Evolutionary conservation across 1,140 invertebrate species (phyloP), one percentile per base, ranked within the genome.

Genomic region (Limonius californicus): DNA sequence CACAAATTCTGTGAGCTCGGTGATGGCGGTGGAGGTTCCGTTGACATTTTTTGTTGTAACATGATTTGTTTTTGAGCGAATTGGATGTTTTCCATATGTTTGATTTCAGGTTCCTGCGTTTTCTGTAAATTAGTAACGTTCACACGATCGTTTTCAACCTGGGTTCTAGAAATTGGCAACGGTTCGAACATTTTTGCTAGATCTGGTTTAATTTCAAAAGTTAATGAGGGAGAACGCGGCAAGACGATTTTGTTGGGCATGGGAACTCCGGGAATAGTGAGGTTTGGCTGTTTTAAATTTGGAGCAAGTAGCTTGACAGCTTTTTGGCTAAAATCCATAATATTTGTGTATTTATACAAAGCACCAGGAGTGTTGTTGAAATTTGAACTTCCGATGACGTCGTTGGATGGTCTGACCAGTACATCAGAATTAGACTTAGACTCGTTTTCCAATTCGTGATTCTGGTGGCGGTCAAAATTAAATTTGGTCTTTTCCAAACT

Each of bases 271-370:
- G 70, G 69, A 21, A 75, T 61, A 4, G 65, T 59, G 19, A 76
- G 59, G 21, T 63, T 70, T 1, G 73, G 73, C 39, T 76, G 74
- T 64, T 74, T 75, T 16, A 77, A 59, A 61, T 75, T 77, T 3
- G 76, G 76, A 8, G 74, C 67, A 14, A 76, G 57, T 43, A 72
- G 58, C 63, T 75, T 77, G 0, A 73, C 67, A 19, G 72, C 72
- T 30, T 75, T 76, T 32, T 77, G 73, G 59, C 74, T 74, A 54
- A 75, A 77, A 65, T 77, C 76, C 43, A 72, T 69, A 11, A 75
- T 74, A 45, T 75, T 77, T 0, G 68, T 63, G 30, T 73, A 73
- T 55, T 71, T 73, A 32, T 65, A 62, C 0, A 62, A 62, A 32
- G 65, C 62, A 63, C 61, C 63, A 4, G 59, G 2, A 20, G 39